Evolutionary conservation across 2,113 vertebrate species (phyloP).

Genomic region (Notechis scutatus): DNA sequence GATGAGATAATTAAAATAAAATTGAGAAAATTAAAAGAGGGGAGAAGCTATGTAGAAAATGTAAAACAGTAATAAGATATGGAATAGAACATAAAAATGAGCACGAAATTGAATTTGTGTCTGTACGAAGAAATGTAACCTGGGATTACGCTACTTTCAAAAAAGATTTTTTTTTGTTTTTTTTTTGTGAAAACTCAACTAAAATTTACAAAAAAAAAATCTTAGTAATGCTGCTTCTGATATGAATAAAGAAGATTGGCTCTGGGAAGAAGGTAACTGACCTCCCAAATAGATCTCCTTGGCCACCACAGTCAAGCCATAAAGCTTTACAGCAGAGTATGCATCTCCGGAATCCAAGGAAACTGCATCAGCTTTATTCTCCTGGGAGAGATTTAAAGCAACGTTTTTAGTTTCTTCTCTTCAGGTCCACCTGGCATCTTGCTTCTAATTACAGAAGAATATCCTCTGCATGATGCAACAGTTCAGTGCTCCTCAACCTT

Average conservation of each 20-base stretch:
- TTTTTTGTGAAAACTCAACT: no score
- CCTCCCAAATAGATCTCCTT: slow-evolving; percentile 84
- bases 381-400: slow-evolving; percentile 58
- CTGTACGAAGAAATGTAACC: no score
- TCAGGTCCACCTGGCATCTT: neutral
- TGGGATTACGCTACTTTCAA: no score
- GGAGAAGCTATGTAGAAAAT: no score
- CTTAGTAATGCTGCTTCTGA: neutral
- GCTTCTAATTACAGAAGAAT: neutral
- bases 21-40: no score
- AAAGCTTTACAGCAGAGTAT: slow-evolving; percentile 85
- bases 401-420: neutral
- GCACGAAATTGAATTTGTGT: no score
- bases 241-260: neutral
- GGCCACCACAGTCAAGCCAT: slow-evolving; percentile 77
- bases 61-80: no score
- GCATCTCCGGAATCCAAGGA: slow-evolving; percentile 85
- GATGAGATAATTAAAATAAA: no score
- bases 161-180: no score
- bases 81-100: no score
- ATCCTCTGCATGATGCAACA: neutral
- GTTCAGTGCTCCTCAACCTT: neutral
- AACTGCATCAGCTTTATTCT: slow-evolving; percentile 82
- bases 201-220: neutral
- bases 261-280: slow-evolving; percentile 38